These are phyloP conservation scores for Mastomys natalensis DNA, from an alignment of 2,113 vertebrate genomes.

Conservation along the genomic window DNA sequence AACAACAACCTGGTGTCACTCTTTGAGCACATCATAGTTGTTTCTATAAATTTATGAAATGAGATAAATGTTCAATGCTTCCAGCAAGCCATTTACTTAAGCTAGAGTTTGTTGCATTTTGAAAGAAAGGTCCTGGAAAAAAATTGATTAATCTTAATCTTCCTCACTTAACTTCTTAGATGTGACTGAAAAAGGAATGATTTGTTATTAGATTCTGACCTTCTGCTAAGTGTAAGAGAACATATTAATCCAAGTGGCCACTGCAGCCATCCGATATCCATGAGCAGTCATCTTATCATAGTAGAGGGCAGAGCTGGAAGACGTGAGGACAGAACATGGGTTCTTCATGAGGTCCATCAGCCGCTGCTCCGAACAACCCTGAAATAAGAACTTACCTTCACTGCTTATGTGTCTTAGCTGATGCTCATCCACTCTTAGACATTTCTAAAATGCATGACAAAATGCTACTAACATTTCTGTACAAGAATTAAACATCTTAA, in stretches of 20 bases:
- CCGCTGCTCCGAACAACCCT: background rate
- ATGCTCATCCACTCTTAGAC: background rate
- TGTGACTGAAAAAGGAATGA: background rate
- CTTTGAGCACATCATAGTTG: background rate
- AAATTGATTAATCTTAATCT: background rate
- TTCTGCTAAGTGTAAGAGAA: background rate
- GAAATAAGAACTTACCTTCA: background rate
- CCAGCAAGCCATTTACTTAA: background rate
- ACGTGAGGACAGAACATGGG: background rate
- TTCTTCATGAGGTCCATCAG: background rate
- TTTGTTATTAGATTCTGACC: background rate
- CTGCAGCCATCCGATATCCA: background rate
- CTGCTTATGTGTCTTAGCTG: background rate
- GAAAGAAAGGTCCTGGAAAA: background rate
- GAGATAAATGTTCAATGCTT: background rate
- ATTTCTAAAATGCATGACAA: background rate
- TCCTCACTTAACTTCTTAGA: background rate
- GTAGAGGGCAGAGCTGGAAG: background rate
- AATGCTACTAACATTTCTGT: background rate
- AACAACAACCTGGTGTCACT: too few species aligned
- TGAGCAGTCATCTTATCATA: background rate
- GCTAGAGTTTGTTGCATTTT: background rate
- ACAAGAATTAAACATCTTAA: background rate
- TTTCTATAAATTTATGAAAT: background rate
- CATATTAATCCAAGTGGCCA: background rate